Conservation (phyloP, 2,113 vertebrate genomes). For the Anguilla rostrata region DNA sequence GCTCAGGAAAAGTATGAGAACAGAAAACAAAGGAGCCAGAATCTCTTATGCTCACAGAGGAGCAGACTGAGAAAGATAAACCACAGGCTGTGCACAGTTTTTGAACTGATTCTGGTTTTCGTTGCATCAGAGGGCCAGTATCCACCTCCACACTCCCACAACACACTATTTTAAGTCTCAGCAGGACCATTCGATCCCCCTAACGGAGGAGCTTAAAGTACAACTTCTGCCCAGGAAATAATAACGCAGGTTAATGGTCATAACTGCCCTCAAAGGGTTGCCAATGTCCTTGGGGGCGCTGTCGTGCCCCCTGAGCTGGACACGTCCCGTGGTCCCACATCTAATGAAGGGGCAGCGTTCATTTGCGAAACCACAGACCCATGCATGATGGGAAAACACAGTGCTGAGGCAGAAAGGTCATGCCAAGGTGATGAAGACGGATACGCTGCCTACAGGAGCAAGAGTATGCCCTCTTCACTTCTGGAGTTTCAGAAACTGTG, state of each 20-base stretch:
- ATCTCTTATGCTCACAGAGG: neutral
- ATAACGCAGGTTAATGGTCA: neutral
- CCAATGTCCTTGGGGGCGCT: neutral
- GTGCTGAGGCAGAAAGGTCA: neutral
- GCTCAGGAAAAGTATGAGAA: too few relatives aligned
- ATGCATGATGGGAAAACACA: neutral
- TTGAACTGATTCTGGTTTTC: neutral
- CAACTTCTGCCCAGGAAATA: neutral
- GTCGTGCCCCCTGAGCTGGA: too few relatives aligned
- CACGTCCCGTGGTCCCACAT: too few relatives aligned
- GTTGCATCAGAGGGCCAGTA: neutral
- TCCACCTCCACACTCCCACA: neutral
- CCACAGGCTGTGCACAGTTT: neutral
- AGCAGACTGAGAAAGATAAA: neutral
- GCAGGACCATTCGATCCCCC: neutral
- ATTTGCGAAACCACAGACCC: neutral
- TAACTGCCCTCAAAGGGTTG: neutral
- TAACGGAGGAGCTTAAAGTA: neutral
- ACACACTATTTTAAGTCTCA: neutral
- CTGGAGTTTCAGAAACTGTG: neutral
- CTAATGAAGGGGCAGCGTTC: neutral
- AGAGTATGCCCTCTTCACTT: neutral
- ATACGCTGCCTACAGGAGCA: neutral
- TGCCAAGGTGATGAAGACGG: neutral
- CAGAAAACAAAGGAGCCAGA: neutral